Percentiles rank a stretch among this genome's conserved stretches.
phyloP scores from a whole-genome alignment of 2,113 vertebrate genomes.

The Muntiacus reevesi region DNA sequence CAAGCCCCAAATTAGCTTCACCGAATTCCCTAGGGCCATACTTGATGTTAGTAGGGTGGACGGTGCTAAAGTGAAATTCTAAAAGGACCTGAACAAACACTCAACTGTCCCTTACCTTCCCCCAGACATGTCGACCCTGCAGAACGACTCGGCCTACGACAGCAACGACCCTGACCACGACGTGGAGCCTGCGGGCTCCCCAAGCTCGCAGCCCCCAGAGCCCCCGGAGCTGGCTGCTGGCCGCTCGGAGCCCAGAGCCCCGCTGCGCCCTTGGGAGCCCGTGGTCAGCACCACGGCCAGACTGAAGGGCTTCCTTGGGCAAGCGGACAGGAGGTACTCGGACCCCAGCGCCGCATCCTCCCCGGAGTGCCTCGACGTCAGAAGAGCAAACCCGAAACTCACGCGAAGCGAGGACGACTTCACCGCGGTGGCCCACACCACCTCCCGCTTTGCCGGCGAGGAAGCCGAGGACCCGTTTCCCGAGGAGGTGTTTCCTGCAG shows the following conservation, averaged over 20 bases:
- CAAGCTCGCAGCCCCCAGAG: not conserved
- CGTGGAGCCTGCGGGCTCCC: constrained; percentile 71
- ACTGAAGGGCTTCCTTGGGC: constrained; percentile 71
- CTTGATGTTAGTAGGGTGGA: not conserved
- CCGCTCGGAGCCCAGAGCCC: not conserved
- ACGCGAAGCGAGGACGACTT: constrained; percentile 90
- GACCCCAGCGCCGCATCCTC: constrained; percentile 86
- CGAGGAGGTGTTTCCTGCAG: constrained; percentile 80
- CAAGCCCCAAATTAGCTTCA: not conserved
- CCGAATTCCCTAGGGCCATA: not conserved
- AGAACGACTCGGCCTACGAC: constrained; percentile 94
- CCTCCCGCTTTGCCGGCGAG: constrained; percentile 67
- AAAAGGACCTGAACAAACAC: not conserved
- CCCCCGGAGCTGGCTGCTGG: not conserved
- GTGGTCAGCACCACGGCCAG: constrained; percentile 65
- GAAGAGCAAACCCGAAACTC: constrained; percentile 76
- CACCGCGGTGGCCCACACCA: constrained; percentile 54
- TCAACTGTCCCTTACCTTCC: constrained; percentile 44
- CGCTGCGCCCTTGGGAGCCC: not conserved
- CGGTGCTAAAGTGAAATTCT: not conserved
- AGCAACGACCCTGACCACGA: constrained; percentile 93
- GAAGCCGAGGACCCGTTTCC: constrained; percentile 82
- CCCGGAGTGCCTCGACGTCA: constrained; percentile 43
- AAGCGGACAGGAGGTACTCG: constrained; percentile 87
- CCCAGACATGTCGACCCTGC: constrained; percentile 85